These are phyloP conservation scores for Drosophila gaucha DNA, from an alignment of 2,888 invertebrate genomes.

Conservation along the genomic window DNA sequence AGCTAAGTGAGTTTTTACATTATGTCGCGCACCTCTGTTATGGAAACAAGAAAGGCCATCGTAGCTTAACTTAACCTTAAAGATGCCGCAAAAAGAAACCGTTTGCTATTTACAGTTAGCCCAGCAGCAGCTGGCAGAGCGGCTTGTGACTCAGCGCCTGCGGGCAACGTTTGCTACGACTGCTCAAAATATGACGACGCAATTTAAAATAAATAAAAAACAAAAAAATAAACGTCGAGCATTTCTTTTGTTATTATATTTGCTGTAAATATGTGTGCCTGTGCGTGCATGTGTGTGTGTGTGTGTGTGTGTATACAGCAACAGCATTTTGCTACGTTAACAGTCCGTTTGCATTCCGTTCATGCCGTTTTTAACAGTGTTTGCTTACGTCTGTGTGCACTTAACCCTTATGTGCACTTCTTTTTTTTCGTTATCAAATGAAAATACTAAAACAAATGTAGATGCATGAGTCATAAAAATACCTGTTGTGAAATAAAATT, in stretches of 20 bases:
- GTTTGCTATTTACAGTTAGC: slow-evolving; percentile 19
- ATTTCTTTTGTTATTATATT: slow-evolving; percentile 58
- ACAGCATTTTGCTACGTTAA: slow-evolving; percentile 7
- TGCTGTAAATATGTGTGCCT: slow-evolving; percentile 9
- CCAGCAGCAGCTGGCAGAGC: slow-evolving; percentile 7
- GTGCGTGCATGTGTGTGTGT: slow-evolving; percentile 1
- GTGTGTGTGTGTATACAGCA: slow-evolving; percentile 20
- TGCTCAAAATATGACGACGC: slow-evolving; percentile 56
- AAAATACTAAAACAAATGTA: too few species aligned
- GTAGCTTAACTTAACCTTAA: background rate
- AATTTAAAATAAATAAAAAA: slow-evolving; percentile 48
- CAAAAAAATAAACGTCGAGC: slow-evolving; percentile 40
- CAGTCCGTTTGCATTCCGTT: slow-evolving; percentile 23
- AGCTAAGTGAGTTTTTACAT: slow-evolving; percentile 5
- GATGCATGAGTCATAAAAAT: background rate
- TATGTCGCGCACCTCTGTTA: slow-evolving; percentile 52
- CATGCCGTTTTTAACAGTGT: slow-evolving; percentile 4
- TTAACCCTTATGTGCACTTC: background rate
- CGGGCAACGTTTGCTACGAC: slow-evolving; percentile 8
- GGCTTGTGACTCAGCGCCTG: slow-evolving; percentile 34
- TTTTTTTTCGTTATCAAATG: background rate
- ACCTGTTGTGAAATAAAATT: background rate
- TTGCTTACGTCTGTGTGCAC: background rate
- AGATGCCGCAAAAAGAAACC: background rate
- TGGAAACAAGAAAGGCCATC: slow-evolving; percentile 61